These are phyloP conservation scores for Heliothis peltigera DNA, from an alignment of 2,888 invertebrate species.

Conservation along the genomic window DNA sequence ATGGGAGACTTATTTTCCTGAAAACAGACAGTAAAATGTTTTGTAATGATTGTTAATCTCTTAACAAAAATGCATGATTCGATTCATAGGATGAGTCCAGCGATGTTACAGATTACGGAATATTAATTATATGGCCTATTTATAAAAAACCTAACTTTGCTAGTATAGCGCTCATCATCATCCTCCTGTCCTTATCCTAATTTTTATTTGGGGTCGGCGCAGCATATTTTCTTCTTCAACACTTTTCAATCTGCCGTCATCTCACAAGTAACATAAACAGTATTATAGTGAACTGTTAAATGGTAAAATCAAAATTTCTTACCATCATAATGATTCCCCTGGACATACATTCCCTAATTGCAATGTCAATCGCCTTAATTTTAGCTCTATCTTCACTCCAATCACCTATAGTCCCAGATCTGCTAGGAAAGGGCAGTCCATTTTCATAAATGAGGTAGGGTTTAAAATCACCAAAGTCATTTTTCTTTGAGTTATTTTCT, in stretches of 20 bases:
- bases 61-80: no score
- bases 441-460: constrained; percentile 81
- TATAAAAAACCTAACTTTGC: no score
- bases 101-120: neutral
- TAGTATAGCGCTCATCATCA: no score
- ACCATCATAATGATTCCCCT: constrained; percentile 83
- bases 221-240: no score
- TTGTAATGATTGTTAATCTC: no score
- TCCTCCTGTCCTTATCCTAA: no score
- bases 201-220: no score
- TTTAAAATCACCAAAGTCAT: constrained; percentile 70
- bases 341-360: constrained; percentile 80
- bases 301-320: constrained; percentile 27
- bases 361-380: constrained; percentile 79
- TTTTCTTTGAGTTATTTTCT: constrained; percentile 50
- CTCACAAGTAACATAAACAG: no score
- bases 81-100: neutral
- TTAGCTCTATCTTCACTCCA: constrained; percentile 74
- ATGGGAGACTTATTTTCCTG: constrained; percentile 80
- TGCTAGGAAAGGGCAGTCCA: constrained; percentile 81
- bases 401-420: constrained; percentile 68
- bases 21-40: constrained; percentile 6
- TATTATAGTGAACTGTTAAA: no score
- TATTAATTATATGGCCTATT: no score
- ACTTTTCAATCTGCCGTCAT: no score